Evolutionary conservation across 2,797 vertebrate species (phyloP).

Genomic region (Scolopax rusticola): DNA sequence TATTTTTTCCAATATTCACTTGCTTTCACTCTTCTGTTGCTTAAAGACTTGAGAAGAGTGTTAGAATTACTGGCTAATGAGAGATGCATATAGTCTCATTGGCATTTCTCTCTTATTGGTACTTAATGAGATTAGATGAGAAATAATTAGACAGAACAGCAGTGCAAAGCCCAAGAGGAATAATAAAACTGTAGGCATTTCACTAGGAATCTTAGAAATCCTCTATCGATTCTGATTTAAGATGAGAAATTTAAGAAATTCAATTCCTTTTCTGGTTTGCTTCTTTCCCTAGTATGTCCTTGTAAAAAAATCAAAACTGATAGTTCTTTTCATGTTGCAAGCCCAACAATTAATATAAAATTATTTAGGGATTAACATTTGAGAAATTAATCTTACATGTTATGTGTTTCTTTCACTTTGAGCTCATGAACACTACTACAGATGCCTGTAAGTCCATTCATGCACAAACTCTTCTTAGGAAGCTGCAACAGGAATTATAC

Average conservation of each 20-base stretch:
- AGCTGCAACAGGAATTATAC: neutral
- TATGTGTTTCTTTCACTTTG: neutral
- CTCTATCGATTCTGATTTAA: neutral
- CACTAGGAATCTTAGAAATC: neutral
- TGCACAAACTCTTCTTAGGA: neutral
- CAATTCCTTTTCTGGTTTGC: neutral
- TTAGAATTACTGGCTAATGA: constrained; percentile 37
- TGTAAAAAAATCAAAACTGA: neutral
- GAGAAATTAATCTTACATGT: neutral
- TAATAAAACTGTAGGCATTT: constrained; percentile 6
- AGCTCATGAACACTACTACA: accelerated
- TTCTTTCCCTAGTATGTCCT: neutral
- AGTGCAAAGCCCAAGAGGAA: neutral
- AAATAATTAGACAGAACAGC: constrained; percentile 63
- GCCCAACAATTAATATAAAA: neutral
- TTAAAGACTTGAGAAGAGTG: neutral
- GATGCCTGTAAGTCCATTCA: neutral
- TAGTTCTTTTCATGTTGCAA: neutral
- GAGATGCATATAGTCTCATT: neutral
- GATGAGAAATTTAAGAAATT: neutral
- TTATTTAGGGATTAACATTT: neutral
- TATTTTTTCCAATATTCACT: neutral
- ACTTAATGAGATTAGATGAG: constrained; percentile 49
- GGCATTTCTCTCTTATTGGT: constrained; percentile 20
- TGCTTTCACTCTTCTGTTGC: neutral